These are phyloP conservation scores for Neodiprion pinetum DNA, from an alignment of 1,140 invertebrate genomes.

Conservation along the genomic window DNA sequence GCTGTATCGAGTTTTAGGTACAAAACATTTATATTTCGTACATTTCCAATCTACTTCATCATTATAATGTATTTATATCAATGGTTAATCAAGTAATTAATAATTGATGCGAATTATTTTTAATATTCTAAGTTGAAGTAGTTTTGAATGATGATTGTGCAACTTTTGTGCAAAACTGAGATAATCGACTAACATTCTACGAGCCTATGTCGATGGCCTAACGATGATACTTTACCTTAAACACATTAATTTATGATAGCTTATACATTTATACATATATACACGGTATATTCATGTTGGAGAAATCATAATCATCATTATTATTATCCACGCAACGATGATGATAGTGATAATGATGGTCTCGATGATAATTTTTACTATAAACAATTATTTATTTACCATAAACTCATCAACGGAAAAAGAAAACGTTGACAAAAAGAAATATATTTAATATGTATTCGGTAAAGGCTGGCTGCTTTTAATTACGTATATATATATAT, in stretches of 20 bases:
- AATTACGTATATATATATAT: conserved; percentile 24
- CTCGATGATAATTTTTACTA: background rate
- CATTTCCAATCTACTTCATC: background rate
- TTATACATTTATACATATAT: conserved; percentile 27
- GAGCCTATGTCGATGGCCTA: conserved; percentile 38
- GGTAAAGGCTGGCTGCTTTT: background rate
- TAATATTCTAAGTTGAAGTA: background rate
- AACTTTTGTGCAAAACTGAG: too few species aligned
- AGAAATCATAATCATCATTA: background rate
- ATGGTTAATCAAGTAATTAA: background rate
- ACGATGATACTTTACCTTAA: conserved; percentile 55
- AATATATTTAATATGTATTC: background rate
- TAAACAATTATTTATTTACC: background rate
- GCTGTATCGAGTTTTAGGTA: conserved; percentile 3
- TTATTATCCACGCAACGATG: background rate
- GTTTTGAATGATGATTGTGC: too few species aligned
- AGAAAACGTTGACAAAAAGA: background rate
- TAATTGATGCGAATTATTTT: background rate
- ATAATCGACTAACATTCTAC: too few species aligned
- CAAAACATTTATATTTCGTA: background rate
- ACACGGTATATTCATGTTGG: conserved; percentile 1
- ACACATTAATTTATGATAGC: conserved; percentile 52
- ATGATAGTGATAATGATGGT: background rate
- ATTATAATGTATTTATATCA: background rate
- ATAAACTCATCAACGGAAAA: background rate